These are phyloP conservation scores for Trochalopteron elliotii DNA, from an alignment of 2,113 vertebrate genomes.

Conservation along the genomic window DNA sequence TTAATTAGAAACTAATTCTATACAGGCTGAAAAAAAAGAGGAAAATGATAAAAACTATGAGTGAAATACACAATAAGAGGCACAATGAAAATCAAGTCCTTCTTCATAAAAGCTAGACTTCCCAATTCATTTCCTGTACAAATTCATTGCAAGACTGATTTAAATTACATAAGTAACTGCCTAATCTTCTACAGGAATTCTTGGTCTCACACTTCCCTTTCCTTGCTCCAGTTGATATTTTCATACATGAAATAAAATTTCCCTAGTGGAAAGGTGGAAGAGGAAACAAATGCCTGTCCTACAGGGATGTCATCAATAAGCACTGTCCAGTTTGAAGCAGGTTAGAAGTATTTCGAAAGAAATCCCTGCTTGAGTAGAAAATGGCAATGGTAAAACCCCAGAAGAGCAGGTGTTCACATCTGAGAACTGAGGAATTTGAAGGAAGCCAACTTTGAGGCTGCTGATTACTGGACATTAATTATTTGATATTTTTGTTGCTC, in stretches of 20 bases:
- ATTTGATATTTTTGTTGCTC: neutral
- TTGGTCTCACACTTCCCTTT: neutral
- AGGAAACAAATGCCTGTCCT: neutral
- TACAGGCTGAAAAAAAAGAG: neutral
- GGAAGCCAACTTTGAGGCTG: neutral
- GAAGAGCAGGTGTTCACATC: neutral
- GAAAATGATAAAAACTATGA: neutral
- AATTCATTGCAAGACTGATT: conserved; percentile 37
- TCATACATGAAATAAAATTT: neutral
- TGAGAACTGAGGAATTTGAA: neutral
- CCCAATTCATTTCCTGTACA: conserved; percentile 10
- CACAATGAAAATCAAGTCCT: neutral
- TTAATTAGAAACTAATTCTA: conserved; percentile 20
- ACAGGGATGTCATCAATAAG: neutral
- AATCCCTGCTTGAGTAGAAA: neutral
- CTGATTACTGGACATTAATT: neutral
- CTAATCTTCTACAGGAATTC: conserved; percentile 32
- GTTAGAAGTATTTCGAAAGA: neutral
- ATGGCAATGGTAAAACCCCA: neutral
- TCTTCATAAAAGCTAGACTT: neutral
- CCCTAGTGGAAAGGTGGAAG: neutral
- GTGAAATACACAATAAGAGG: neutral
- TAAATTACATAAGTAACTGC: neutral
- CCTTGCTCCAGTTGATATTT: neutral
- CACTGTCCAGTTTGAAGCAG: neutral